phyloP scores from a whole-genome alignment of 2,888 invertebrate species.

The Seira ritae region DNA sequence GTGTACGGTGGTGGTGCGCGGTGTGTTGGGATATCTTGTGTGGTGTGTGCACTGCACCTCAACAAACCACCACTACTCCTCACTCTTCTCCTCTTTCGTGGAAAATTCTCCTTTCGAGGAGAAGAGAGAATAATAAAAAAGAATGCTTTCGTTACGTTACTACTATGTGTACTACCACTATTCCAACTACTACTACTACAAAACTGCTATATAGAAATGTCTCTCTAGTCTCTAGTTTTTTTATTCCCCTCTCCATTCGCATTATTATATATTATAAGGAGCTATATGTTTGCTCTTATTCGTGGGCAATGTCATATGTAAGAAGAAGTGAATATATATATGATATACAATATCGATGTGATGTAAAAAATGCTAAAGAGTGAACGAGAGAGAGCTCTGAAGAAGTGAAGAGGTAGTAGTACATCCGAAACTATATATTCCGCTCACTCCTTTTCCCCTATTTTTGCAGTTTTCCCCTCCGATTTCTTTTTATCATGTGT shows the following conservation, averaged over 20 bases:
- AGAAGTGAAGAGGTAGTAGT: too few species aligned
- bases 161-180: too few species aligned
- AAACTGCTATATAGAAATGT: too few species aligned
- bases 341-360: too few species aligned
- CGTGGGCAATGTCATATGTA: too few species aligned
- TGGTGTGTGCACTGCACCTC: conserved; percentile 61
- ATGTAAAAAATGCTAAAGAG: too few species aligned
- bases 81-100: conserved; percentile 22
- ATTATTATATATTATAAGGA: too few species aligned
- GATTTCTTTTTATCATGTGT: conserved; percentile 50
- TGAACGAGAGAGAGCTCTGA: neutral
- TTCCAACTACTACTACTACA: too few species aligned
- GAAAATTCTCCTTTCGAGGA: neutral
- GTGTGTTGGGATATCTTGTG: conserved; percentile 46
- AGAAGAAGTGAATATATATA: too few species aligned
- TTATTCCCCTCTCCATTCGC: neutral
- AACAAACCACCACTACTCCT: conserved; percentile 40
- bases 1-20: conserved; percentile 41
- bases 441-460: neutral
- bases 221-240: neutral
- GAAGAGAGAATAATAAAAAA: neutral
- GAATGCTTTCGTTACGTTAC: neutral
- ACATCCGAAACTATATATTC: neutral
- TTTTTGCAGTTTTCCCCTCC: conserved; percentile 36
- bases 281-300: too few species aligned